Evolutionary conservation across 2,888 invertebrate species (phyloP), one percentile per base, ranked within the genome.

Genomic region (Eupithecia pulchellata): DNA sequence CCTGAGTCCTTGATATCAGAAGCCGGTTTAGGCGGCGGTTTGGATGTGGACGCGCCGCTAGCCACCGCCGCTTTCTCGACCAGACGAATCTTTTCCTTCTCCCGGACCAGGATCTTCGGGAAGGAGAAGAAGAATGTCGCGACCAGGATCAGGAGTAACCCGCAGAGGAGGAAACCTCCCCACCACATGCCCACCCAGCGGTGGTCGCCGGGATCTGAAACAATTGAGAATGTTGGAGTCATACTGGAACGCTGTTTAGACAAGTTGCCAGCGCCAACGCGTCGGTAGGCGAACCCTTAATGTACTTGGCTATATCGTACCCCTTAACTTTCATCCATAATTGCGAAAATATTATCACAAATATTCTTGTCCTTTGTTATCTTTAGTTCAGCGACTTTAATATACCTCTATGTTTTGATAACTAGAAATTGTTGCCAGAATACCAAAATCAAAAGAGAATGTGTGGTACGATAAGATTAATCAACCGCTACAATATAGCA

Each of bases 121-220:
- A 99, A 98, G 81, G 98, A 97, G 92, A 98, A 98, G 95, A 99
- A 99, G 5, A 98, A 98, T 79, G 98, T 95, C 5, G 98, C 97
- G 30, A 98, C 97, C 70, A 98, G 91, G 73, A 98, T 96, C 4
- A 99, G 95, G 1, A 98, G 95, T 47, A 97, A 92, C 6, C 99
- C 98, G 82, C 98, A 98, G n/a, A 99, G 95, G 64, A 99, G 94
- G 89, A 98, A 99, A 17, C 99, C 99, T 47, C 98, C 98, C 98
- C 98, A 98, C 98, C 98, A 98, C 97, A 98, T 97, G 73, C 98
- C 98, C 27, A 98, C 97, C 97, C 98, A 98, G 77, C 97, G 96
- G 76, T 97, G 96, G 88, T 98, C 97, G 32, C 96, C 97, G 3
- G 97, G 96, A 94, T 96, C 97, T 97, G 86, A 34, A 87, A 89